Evolutionary conservation across 2,888 invertebrate genomes (phyloP).

Genomic region (Arctia plantaginis): DNA sequence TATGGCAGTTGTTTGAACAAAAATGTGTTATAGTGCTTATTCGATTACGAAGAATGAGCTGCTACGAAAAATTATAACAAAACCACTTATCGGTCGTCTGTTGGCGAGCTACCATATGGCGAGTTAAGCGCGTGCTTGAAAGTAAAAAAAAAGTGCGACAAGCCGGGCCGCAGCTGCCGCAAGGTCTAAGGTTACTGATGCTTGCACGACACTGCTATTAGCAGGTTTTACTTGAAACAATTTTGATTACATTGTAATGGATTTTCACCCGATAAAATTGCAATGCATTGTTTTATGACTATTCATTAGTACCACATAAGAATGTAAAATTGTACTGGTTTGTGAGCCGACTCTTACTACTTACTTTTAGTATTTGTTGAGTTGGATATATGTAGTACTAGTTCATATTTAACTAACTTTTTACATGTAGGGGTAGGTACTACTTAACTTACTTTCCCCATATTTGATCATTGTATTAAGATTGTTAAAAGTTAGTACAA

Average conservation of each 20-base stretch:
- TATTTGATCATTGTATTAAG: no score
- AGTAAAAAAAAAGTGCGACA: conserved; percentile 65
- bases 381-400: no score
- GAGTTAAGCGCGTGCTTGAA: conserved; percentile 78
- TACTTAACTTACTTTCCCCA: no score
- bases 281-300: background rate
- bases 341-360: no score
- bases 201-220: conserved; percentile 51
- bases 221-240: conserved; percentile 4
- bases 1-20: background rate
- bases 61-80: conserved; percentile 46
- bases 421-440: no score
- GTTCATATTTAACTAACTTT: no score
- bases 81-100: conserved; percentile 50
- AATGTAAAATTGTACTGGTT: background rate
- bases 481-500: no score
- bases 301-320: background rate
- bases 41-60: conserved; percentile 48
- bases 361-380: no score
- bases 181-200: conserved; percentile 80
- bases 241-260: background rate
- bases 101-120: conserved; percentile 78
- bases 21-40: conserved; percentile 11
- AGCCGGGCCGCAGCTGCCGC: conserved; percentile 73
- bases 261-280: background rate